Percentiles rank a stretch among this genome's conserved stretches.
Evolutionary conservation across 2,888 invertebrate genomes (phyloP).

Genomic region (Leptopilina drosophilae): DNA sequence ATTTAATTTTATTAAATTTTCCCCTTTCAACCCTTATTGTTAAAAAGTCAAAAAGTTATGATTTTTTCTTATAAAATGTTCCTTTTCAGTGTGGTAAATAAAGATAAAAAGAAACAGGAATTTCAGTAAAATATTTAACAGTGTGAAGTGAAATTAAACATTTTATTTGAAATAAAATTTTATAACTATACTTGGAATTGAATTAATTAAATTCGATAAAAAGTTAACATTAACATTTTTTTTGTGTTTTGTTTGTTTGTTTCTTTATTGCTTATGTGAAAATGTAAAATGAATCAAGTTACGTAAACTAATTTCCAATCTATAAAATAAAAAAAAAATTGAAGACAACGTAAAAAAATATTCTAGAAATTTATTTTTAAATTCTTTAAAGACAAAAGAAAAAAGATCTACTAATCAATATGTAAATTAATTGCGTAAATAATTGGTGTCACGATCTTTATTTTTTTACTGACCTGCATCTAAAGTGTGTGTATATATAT

Average conservation of each 20-base stretch:
- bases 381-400: not conserved
- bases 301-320: not conserved
- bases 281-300: not conserved
- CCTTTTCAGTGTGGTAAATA: no score
- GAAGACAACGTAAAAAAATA: not conserved
- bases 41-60: no score
- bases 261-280: not conserved
- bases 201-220: no score
- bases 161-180: not conserved
- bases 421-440: slow-evolving; percentile 7
- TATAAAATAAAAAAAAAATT: not conserved
- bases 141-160: not conserved
- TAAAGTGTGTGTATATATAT: not conserved
- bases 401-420: not conserved
- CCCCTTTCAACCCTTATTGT: no score
- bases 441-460: not conserved
- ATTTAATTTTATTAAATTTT: no score
- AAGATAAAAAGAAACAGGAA: no score
- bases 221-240: no score
- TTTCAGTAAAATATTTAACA: no score
- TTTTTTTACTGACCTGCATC: not conserved
- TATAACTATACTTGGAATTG: no score
- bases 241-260: not conserved
- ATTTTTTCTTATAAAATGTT: no score
- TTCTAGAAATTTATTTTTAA: not conserved